Percentiles rank a stretch among this genome's conserved stretches.
phyloP scores from a whole-genome alignment of 2,113 vertebrate species.

The Semnornis frantzii region DNA sequence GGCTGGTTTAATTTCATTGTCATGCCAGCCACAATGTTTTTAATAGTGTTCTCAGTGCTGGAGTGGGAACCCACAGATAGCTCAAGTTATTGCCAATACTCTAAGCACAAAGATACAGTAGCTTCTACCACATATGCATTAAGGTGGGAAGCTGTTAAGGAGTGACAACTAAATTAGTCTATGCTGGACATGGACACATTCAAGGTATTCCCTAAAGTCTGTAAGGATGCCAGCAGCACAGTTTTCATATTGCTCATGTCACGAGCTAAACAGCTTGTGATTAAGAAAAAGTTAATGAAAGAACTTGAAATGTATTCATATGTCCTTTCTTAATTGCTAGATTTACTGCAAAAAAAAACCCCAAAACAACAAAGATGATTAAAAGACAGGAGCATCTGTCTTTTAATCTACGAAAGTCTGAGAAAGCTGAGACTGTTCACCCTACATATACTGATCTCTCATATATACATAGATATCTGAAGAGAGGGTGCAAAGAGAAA shows the following conservation, averaged over 20 bases:
- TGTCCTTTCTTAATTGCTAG: not conserved
- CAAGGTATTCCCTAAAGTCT: not conserved
- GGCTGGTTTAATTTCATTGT: not conserved
- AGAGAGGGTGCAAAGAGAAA: not conserved
- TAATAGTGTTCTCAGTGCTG: not conserved
- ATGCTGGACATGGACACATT: not conserved
- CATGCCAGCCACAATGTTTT: not conserved
- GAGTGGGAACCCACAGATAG: not conserved
- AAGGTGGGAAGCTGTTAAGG: not conserved
- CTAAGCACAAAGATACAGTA: not conserved
- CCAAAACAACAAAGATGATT: not conserved
- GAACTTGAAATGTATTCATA: not conserved
- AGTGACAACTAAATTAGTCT: not conserved
- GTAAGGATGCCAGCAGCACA: not conserved
- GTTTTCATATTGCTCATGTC: not conserved
- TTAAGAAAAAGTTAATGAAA: not conserved
- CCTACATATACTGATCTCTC: not conserved
- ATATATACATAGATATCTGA: not conserved
- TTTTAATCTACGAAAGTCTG: not conserved
- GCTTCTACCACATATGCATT: not conserved
- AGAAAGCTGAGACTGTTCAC: too few relatives aligned
- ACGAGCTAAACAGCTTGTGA: not conserved
- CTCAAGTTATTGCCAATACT: not conserved
- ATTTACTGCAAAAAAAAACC: not conserved
- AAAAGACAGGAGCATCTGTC: not conserved